Conservation (phyloP, 2,888 invertebrate genomes). For the Ormia ochracea region DNA sequence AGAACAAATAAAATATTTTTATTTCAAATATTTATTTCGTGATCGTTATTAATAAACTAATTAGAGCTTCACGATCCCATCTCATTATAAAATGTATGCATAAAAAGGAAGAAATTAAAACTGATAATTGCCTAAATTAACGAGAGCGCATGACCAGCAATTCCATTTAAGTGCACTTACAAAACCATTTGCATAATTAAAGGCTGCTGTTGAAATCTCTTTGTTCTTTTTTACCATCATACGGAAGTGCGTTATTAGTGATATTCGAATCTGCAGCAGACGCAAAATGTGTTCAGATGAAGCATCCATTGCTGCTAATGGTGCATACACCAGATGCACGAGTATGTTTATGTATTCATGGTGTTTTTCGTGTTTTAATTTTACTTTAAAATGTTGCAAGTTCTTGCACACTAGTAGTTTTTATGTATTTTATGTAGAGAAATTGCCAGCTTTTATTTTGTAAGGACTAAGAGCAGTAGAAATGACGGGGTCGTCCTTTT, state of each 20-base stretch:
- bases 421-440: not conserved
- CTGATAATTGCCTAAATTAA: conserved; percentile 19
- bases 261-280: not conserved
- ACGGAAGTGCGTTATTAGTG: not conserved
- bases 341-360: too few species aligned
- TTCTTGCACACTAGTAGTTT: not conserved
- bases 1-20: too few species aligned
- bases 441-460: not conserved
- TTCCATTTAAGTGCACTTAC: conserved; percentile 35
- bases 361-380: too few species aligned
- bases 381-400: too few species aligned
- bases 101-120: conserved; percentile 20
- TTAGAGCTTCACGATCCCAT: not conserved
- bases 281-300: not conserved
- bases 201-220: not conserved
- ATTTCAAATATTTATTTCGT: too few species aligned
- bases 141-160: conserved; percentile 16
- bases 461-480: not conserved
- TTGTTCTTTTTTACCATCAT: not conserved
- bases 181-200: conserved; percentile 57
- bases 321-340: too few species aligned
- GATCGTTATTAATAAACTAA: too few species aligned
- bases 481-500: too few species aligned
- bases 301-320: conserved; percentile 3
- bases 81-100: conserved; percentile 15